These are phyloP conservation scores for Helicoverpa zea DNA, from an alignment of 1,140 invertebrate species.

Conservation along the genomic window DNA sequence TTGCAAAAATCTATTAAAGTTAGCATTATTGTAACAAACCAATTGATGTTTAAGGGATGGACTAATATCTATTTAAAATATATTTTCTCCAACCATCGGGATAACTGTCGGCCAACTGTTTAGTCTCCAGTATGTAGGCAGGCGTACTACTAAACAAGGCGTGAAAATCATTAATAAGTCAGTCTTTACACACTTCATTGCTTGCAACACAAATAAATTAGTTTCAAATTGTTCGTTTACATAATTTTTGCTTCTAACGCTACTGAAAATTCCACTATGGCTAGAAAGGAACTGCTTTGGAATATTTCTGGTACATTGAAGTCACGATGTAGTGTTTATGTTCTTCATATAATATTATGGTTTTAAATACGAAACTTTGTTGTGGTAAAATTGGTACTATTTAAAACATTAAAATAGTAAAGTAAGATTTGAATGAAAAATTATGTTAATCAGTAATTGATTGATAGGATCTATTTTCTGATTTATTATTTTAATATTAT, in stretches of 20 bases:
- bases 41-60: too few relatives aligned
- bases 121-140: too few relatives aligned
- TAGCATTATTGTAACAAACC: too few relatives aligned
- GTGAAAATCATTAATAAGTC: neutral
- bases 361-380: neutral
- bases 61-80: too few relatives aligned
- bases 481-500: too few relatives aligned
- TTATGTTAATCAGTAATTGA: too few relatives aligned
- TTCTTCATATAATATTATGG: slow-evolving; percentile 23
- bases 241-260: slow-evolving; percentile 26
- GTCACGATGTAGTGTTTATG: slow-evolving; percentile 34
- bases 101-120: too few relatives aligned
- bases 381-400: neutral
- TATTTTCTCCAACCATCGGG: too few relatives aligned
- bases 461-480: too few relatives aligned
- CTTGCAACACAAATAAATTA: slow-evolving; percentile 16
- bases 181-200: slow-evolving; percentile 23
- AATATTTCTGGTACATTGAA: slow-evolving; percentile 40
- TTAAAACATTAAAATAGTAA: too few relatives aligned
- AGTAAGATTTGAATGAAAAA: too few relatives aligned
- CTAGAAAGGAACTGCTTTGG: slow-evolving; percentile 44
- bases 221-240: neutral
- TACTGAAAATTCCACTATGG: slow-evolving; percentile 34
- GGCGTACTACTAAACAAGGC: neutral
- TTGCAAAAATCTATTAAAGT: too few relatives aligned